phyloP scores from a whole-genome alignment of 2,888 invertebrate species.

The Theodoxus fluviatilis region DNA sequence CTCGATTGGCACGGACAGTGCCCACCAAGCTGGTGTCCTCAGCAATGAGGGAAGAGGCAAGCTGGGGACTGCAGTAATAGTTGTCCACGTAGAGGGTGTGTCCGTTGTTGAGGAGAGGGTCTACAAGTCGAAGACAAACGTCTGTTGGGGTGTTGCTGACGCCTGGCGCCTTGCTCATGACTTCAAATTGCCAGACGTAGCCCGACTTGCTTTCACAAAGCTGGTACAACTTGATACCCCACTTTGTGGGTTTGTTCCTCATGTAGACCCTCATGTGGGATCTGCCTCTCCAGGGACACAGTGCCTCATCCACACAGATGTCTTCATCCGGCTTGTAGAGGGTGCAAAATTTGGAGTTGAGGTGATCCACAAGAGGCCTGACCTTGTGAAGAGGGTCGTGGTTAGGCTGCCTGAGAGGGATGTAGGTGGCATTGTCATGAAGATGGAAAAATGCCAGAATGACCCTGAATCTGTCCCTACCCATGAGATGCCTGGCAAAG shows the following conservation, averaged over 20 bases:
- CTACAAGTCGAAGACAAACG: constrained; percentile 5
- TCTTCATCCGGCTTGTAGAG: constrained; percentile 8
- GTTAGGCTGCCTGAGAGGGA: too few species aligned
- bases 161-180: not conserved
- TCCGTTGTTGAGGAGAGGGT: constrained; percentile 11
- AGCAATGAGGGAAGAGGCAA: constrained; percentile 1
- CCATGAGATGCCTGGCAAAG: not conserved
- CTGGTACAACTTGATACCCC: constrained; percentile 14
- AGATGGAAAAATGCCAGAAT: too few species aligned
- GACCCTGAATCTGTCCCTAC: not conserved
- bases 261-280: constrained; percentile 1
- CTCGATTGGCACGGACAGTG: constrained; percentile 19
- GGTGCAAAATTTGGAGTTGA: not conserved
- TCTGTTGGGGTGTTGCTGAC: constrained; percentile 22
- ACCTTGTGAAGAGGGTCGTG: constrained; percentile 16
- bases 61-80: constrained; percentile 26
- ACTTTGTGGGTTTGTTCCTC: constrained; percentile 21
- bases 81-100: constrained; percentile 27
- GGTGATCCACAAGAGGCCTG: not conserved
- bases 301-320: constrained; percentile 19
- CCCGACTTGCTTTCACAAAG: constrained; percentile 14
- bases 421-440: too few species aligned
- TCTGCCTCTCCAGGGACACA: constrained; percentile 20
- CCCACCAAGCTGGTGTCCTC: constrained; percentile 23
- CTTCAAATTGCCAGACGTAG: constrained; percentile 13